phyloP scores from a whole-genome alignment of 2,113 vertebrate species.

The Heterochromis multidens region DNA sequence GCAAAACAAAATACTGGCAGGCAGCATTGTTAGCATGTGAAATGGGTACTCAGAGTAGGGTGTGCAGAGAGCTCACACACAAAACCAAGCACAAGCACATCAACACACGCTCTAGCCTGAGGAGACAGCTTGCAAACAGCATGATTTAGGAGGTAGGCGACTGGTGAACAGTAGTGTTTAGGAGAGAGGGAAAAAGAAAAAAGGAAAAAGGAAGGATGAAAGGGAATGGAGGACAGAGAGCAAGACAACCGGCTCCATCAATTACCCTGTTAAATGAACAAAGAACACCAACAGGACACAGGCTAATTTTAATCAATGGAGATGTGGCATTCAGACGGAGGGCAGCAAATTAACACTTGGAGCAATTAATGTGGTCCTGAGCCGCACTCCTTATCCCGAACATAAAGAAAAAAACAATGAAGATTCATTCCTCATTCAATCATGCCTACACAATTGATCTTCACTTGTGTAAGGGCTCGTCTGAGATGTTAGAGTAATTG shows the following conservation, averaged over 20 bases:
- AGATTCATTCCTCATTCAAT: slow-evolving; percentile 18
- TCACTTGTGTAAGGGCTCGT: neutral
- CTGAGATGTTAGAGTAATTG: neutral
- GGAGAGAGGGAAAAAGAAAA: slow-evolving; percentile 20
- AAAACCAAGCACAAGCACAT: neutral
- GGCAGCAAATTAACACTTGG: slow-evolving; percentile 54
- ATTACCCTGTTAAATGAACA: slow-evolving; percentile 62
- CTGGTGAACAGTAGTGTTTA: slow-evolving; percentile 49
- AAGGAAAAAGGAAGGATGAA: neutral
- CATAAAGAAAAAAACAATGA: slow-evolving; percentile 13
- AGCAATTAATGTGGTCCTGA: slow-evolving; percentile 60
- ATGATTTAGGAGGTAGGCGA: slow-evolving; percentile 56
- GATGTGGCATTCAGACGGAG: slow-evolving; percentile 27
- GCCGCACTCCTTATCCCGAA: neutral
- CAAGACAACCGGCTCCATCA: slow-evolving; percentile 39
- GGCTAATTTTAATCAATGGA: slow-evolving; percentile 66
- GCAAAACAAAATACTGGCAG: slow-evolving; percentile 47
- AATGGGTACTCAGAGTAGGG: slow-evolving; percentile 25
- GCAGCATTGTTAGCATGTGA: slow-evolving; percentile 28
- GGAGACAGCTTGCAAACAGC: slow-evolving; percentile 61
- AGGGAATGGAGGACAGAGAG: slow-evolving; percentile 15
- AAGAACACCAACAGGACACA: slow-evolving; percentile 39
- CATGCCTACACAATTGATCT: neutral
- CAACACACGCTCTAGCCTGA: slow-evolving; percentile 19
- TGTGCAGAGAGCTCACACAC: slow-evolving; percentile 2